Evolutionary conservation across 1,140 invertebrate species (phyloP).

Genomic region (Heterodera carotae): DNA sequence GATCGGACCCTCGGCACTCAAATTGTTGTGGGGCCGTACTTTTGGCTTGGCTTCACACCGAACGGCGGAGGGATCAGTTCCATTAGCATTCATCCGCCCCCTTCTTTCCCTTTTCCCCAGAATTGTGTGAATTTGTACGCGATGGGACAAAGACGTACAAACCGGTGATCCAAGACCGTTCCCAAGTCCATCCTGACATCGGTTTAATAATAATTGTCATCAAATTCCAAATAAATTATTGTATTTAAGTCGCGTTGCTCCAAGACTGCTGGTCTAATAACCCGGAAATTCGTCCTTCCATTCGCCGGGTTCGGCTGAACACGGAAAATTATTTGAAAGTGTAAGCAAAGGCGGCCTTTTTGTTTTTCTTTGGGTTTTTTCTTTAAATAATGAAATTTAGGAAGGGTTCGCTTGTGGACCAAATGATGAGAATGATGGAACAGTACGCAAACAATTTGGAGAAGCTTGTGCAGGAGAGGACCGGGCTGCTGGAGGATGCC

Average conservation of each 20-base stretch:
- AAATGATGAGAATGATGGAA: conserved; percentile 64
- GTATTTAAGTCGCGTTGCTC: conserved; percentile 41
- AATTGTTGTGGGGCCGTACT: too few species aligned
- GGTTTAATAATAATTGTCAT: conserved; percentile 14
- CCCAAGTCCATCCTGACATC: conserved; percentile 61
- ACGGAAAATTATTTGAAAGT: conserved; percentile 65
- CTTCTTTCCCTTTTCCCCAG: conserved; percentile 29
- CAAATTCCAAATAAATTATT: neutral
- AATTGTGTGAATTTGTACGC: conserved; percentile 58
- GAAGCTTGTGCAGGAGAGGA: conserved; percentile 87
- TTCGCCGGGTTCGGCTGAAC: conserved; percentile 59
- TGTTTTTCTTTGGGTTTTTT: too few species aligned
- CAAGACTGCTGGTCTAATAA: conserved; percentile 63
- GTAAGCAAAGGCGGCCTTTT: conserved; percentile 34
- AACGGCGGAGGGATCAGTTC: neutral
- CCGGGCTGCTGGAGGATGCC: conserved; percentile 69
- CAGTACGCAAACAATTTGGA: conserved; percentile 94
- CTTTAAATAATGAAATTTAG: too few species aligned
- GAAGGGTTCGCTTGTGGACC: conserved; percentile 62
- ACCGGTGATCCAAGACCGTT: conserved; percentile 58
- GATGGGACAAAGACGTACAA: conserved; percentile 58
- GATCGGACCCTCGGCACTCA: too few species aligned
- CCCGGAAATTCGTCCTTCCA: conserved; percentile 61
- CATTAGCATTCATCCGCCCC: conserved; percentile 3
- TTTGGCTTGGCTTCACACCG: too few species aligned